Base-by-base conservation (phyloP, 2,797 vertebrate genomes). In the Naso thynnoides region DNA sequence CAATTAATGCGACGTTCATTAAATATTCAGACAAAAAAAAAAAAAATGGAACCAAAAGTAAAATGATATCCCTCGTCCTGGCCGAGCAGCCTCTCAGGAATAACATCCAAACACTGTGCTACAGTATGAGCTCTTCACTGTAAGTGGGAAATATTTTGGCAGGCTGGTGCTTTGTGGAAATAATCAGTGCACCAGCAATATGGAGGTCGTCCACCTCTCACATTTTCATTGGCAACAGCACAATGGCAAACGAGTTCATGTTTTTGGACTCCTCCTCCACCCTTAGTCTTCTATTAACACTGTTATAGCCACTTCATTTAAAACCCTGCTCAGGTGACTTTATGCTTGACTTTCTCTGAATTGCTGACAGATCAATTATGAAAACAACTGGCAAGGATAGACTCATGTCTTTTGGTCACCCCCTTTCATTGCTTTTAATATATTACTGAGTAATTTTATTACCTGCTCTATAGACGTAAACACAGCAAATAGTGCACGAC, bases 181-280 rank as follows among this genome's bases (percentile, higher is more conserved):
- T 75, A 72, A 63, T 76, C 60, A 53, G 24, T 52, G 45, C 59
- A 39, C 53, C 14, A 0, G 66, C 78, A 70, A n/a, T 58, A 68
- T 56, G 26, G 53, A 71, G 73, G 78, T 82, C 54, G 54, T 57
- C 36, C 66, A 74, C 63, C 62, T 69, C 66, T 81, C 57, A 50
- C 18, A 57, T 10, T 27, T 60, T 85, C 74, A 56, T 56, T 78
- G 50, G 56, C 75, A 73, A 67, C 24, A 44, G 58, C 48, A 27
- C 33, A 3, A 31, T 24, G 6, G 53, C 38, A 67, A 79, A 77
- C 64, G 63, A 47, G 75, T 74, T 69, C 10, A 23, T 74, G 56
- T 72, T 70, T 72, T 77, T 33, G 23, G 3, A 44, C 49, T 76
- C 53, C 38, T 76, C 53, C 38, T 73, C 50, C 44, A 47, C 59